Base-by-base conservation (phyloP, 2,888 invertebrate genomes). In the Rhagonycha fulva region DNA sequence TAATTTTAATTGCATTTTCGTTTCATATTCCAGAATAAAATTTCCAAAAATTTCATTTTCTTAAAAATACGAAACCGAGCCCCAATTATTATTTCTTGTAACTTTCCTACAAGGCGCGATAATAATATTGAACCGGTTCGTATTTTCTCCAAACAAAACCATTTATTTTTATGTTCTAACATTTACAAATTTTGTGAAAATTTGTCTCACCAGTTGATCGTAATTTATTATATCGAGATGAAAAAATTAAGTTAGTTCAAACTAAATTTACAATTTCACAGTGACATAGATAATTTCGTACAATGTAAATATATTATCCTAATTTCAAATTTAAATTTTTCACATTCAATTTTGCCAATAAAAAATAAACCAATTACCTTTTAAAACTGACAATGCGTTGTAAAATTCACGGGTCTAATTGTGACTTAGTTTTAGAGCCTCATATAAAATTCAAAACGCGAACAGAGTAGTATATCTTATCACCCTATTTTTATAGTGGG, bases 381-480 rank as follows among this genome's bases (percentile, higher is more conserved):
- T 30, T 61, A 66, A 71, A 68, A 74, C 61, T 68, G 74, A 69
- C 74, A 77, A 77, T 77, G 74, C 60, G 74, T 77, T 77, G 74
- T 74, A 75, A 75, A 76, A 76, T 66, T 24, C n/a, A 75, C 71
- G 71, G 69, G 69, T 71, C 61, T 76, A 76, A 78, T 76, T 76
- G 76, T 75, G 63, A 75, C 72, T 68, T 72, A 75, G 61, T 78
- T 71, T 73, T 47, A 74, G 19, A 62, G 61, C 68, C 78, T 78
- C 69, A 75, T 78, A 32, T 76, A 68, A 75, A 72, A 78, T 78
- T 78, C 78, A 78, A 68, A 73, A 73, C 72, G 76, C 74, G 70
- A 14, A 32, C 67, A 68, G 71, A 71, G 72, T 74, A 75, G 76
- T 74, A 69, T 76, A 72, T 76, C 75, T 76, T 78, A 76, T 68